Evolutionary conservation across 1,140 invertebrate genomes (phyloP), one percentile per base, ranked within the genome.

Genomic region (Anagrus nilaparvatae): DNA sequence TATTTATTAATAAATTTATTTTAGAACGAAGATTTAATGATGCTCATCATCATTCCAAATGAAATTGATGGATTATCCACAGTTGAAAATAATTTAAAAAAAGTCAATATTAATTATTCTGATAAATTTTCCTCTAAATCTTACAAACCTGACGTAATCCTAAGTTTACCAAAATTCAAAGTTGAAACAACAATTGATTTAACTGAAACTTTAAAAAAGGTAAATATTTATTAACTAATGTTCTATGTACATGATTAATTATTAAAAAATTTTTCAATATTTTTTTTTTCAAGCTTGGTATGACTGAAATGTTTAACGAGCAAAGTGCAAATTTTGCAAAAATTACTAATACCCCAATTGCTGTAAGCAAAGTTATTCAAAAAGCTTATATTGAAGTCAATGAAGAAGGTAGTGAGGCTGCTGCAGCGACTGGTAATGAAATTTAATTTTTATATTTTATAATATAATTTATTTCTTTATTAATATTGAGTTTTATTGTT

Each of bases 371-470:
- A 19, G 69, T 74, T 0, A 40, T 75, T 17, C 78, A 79, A 51
- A 78, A 79, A 57, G 70, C 72, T 4, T 74, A 69, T 39, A 71
- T 80, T 29, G 70, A 76, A 47, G 74, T 79, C 0, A 73, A 78
- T 45, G 78, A 80, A 52, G 69, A 78, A 59, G 77, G 77, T 5
- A 68, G 63, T n/a, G 75, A 76, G 55, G 77, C 76, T 7, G 74
- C 76, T 13, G 70, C 70, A 9, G 67, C 64, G 13, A 72, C 70
- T 12, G 61, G 65, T 62, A 55, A 57, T n/a, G n/a, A n/a, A n/a
- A n/a, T n/a, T n/a, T n/a, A n/a, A n/a, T n/a, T n/a, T n/a, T n/a
- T n/a, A n/a, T n/a, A n/a, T n/a, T n/a, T n/a, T n/a, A n/a, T n/a
- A n/a, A n/a, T n/a, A n/a, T n/a, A n/a, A n/a, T n/a, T n/a, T n/a